Conservation (phyloP, 2,797 vertebrate species). For the Muscicapa comitata region DNA sequence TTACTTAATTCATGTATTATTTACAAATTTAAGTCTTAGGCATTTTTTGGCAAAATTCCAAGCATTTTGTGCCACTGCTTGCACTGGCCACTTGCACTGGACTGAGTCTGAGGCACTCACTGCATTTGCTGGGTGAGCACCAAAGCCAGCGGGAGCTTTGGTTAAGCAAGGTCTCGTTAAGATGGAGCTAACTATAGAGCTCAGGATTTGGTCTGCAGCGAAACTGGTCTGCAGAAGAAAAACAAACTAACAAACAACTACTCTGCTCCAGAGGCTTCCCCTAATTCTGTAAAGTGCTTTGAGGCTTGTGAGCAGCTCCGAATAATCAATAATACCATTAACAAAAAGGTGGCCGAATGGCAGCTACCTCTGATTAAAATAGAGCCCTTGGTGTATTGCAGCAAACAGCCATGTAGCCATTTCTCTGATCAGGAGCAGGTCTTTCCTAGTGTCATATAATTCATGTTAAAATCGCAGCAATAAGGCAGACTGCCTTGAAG, state of each 20-base stretch:
- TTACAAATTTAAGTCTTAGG: background rate
- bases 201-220: background rate
- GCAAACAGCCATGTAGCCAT: background rate
- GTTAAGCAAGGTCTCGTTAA: background rate
- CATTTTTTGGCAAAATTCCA: background rate
- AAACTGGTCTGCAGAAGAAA: background rate
- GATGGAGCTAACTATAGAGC: background rate
- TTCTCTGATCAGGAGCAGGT: constrained; percentile 1
- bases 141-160: background rate
- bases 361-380: constrained; percentile 48
- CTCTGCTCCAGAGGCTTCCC: constrained; percentile 20
- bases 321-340: constrained; percentile 51
- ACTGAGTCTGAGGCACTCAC: rapidly evolving
- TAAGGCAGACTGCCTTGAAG: constrained; percentile 55
- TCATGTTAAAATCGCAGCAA: constrained; percentile 47
- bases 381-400: background rate
- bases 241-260: constrained; percentile 1
- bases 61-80: background rate
- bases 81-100: background rate
- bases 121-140: background rate
- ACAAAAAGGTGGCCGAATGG: constrained; percentile 13
- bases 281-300: constrained; percentile 48
- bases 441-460: constrained; percentile 31
- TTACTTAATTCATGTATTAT: background rate
- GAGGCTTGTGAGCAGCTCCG: background rate